Conservation (phyloP, 2,113 vertebrate species). For the Shinisaurus crocodilurus region DNA sequence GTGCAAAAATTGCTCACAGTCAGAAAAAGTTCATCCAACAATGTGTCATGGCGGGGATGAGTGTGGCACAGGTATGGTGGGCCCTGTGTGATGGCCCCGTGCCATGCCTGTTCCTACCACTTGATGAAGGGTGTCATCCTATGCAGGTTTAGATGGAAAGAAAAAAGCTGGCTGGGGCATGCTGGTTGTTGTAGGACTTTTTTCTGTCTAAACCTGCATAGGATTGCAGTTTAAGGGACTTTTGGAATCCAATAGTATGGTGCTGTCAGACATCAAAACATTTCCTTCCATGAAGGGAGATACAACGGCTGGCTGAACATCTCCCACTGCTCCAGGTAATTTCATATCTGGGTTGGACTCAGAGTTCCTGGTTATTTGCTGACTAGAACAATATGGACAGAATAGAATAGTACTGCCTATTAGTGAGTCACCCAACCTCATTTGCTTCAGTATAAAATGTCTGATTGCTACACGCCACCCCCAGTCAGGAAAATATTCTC, state of each 20-base stretch:
- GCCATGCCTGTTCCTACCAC: slow-evolving; percentile 56
- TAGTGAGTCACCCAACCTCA: neutral
- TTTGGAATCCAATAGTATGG: slow-evolving; percentile 17
- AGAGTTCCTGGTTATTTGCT: rapidly evolving
- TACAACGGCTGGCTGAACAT: neutral
- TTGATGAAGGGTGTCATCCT: too few species aligned
- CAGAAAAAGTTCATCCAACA: slow-evolving; percentile 76
- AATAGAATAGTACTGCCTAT: neutral
- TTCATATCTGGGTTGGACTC: neutral
- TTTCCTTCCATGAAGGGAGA: slow-evolving; percentile 29
- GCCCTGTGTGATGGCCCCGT: slow-evolving; percentile 26
- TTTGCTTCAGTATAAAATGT: neutral
- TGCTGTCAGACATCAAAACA: slow-evolving; percentile 7
- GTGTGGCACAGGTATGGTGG: slow-evolving; percentile 35
- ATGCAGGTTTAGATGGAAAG: too few species aligned
- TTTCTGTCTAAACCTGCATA: too few species aligned
- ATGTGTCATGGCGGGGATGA: slow-evolving; percentile 52
- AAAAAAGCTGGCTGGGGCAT: too few species aligned
- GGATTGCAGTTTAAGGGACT: slow-evolving; percentile 43
- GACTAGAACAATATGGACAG: too few species aligned
- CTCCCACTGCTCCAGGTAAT: neutral
- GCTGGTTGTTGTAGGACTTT: too few species aligned
- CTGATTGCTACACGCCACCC: neutral
- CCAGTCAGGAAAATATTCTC: neutral
- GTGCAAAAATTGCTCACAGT: slow-evolving; percentile 78